Conservation (phyloP, 2,113 vertebrate genomes). For the Argyrosomus japonicus region DNA sequence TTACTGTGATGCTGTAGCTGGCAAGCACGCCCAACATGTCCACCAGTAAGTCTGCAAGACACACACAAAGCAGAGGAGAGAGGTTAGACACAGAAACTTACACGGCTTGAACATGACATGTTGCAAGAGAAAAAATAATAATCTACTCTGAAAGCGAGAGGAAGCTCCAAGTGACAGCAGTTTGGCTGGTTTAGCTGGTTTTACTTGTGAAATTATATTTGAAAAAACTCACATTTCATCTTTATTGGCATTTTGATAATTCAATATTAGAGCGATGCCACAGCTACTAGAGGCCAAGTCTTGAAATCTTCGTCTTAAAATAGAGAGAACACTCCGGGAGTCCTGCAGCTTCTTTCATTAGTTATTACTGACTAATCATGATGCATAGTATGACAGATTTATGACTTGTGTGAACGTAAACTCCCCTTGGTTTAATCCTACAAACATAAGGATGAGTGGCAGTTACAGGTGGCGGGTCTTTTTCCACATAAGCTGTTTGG, state of each 20-base stretch:
- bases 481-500: not conserved
- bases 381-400: constrained; percentile 20
- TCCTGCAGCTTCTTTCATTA: constrained; percentile 31
- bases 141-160: not conserved
- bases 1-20: constrained; percentile 97
- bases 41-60: constrained; percentile 91
- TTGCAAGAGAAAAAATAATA: not conserved
- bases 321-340: constrained; percentile 23
- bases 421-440: not conserved
- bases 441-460: constrained; percentile 17
- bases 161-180: not conserved
- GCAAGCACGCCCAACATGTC: constrained; percentile 97
- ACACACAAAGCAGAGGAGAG: not conserved
- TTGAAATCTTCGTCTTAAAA: constrained; percentile 10
- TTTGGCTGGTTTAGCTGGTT: not conserved
- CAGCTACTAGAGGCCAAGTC: not conserved
- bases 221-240: not conserved
- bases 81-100: constrained; percentile 22
- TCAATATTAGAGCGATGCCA: constrained; percentile 2
- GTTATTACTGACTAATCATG: constrained; percentile 32
- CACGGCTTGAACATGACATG: not conserved
- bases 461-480: not conserved
- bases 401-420: constrained; percentile 1
- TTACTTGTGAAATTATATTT: not conserved
- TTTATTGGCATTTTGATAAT: not conserved